Percentiles rank a stretch among this genome's conserved stretches.
These are phyloP conservation scores for Cichlasoma orientale DNA, from an alignment of 2,797 vertebrate genomes.

Conservation along the genomic window DNA sequence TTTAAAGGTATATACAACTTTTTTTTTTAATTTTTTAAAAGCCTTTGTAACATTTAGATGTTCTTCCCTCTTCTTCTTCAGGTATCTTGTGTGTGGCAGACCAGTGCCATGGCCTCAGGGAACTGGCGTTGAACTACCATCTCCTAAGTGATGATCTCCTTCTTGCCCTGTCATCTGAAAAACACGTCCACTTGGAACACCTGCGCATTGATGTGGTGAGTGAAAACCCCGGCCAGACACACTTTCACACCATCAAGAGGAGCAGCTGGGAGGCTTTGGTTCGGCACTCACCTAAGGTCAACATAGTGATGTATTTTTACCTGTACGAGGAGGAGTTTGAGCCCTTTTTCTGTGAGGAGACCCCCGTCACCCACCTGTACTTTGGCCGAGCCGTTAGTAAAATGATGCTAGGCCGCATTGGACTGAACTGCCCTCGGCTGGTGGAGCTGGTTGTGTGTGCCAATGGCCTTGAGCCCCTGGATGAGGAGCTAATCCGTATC, in stretches of 20 bases:
- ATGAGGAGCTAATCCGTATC: conserved; percentile 94
- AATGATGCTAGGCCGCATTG: conserved; percentile 91
- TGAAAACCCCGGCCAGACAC: conserved; percentile 89
- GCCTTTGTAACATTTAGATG: not conserved
- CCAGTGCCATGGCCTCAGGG: conserved; percentile 93
- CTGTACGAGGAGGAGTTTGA: conserved; percentile 95
- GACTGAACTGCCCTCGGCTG: conserved; percentile 92
- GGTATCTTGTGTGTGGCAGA: conserved; percentile 95
- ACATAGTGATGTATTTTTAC: conserved; percentile 97
- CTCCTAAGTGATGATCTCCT: conserved; percentile 92
- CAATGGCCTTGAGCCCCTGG: conserved; percentile 91
- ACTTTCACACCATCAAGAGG: conserved; percentile 92
- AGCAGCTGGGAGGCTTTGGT: conserved; percentile 97
- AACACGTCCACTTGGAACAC: conserved; percentile 91
- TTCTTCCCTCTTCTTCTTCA: conserved; percentile 49
- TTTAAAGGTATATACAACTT: not conserved
- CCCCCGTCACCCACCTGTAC: conserved; percentile 94
- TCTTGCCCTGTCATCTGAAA: conserved; percentile 93
- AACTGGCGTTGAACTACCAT: conserved; percentile 93
- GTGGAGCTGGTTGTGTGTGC: conserved; percentile 96
- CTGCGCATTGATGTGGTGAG: conserved; percentile 93
- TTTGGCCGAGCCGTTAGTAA: conserved; percentile 95
- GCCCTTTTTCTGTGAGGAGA: conserved; percentile 92
- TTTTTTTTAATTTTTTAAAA: not conserved
- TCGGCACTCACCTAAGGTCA: conserved; percentile 94